Percentiles rank a stretch among this genome's conserved stretches.
Conservation (phyloP, 2,113 vertebrate genomes). For the Gymnogyps californianus region DNA sequence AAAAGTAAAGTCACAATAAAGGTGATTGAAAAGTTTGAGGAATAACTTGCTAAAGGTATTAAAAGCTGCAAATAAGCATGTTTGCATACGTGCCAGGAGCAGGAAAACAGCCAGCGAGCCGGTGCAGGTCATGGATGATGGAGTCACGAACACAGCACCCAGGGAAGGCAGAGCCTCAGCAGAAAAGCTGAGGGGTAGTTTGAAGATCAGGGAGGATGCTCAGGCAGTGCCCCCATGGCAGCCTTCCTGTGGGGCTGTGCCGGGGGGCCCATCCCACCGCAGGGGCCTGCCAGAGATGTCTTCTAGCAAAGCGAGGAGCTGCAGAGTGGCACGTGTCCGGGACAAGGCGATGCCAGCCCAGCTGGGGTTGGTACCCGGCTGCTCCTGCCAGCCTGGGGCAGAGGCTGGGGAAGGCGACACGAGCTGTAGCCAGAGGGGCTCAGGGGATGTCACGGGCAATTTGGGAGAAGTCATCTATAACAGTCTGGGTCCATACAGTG, state of each 20-base stretch:
- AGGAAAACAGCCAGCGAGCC: neutral
- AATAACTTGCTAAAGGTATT: neutral
- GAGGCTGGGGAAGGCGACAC: neutral
- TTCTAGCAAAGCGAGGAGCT: neutral
- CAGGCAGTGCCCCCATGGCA: neutral
- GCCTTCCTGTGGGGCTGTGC: neutral
- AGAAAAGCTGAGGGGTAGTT: neutral
- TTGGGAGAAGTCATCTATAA: neutral
- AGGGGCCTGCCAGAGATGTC: neutral
- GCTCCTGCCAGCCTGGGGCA: neutral
- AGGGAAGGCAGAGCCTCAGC: neutral
- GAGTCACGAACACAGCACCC: neutral
- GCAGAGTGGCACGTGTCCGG: accelerated
- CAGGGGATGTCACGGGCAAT: neutral
- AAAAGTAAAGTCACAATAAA: neutral
- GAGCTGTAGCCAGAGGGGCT: neutral
- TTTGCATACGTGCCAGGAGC: neutral
- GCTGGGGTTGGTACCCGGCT: accelerated
- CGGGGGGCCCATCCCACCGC: accelerated
- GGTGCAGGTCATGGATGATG: neutral
- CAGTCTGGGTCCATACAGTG: neutral
- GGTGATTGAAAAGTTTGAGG: neutral
- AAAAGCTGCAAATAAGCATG: neutral
- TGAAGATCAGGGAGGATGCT: neutral
- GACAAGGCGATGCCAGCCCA: neutral